Evolutionary conservation across 2,888 invertebrate genomes (phyloP).

Genomic region (Trichacis sp.): DNA sequence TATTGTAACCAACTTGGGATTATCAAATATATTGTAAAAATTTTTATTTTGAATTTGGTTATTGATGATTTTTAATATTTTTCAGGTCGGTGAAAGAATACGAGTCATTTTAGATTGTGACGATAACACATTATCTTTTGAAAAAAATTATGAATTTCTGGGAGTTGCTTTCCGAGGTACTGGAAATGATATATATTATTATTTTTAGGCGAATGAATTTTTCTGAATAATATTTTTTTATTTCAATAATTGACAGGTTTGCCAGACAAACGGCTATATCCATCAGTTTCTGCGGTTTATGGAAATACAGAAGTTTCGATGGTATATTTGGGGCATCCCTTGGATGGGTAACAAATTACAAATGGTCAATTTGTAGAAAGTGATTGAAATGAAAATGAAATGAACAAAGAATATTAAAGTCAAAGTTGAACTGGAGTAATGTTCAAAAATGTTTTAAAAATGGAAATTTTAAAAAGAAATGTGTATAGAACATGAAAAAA

Average conservation of each 20-base stretch:
- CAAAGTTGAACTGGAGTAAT: too few species aligned
- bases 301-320: slow-evolving; percentile 99
- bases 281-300: slow-evolving; percentile 97
- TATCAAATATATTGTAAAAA: too few species aligned
- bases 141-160: slow-evolving; percentile 97
- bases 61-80: not conserved
- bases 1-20: too few species aligned
- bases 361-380: too few species aligned
- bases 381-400: too few species aligned
- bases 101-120: slow-evolving; percentile 98
- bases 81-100: slow-evolving; percentile 94
- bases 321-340: slow-evolving; percentile 96
- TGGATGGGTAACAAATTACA: slow-evolving; percentile 84
- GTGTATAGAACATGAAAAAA: too few species aligned
- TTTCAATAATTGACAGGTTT: slow-evolving; percentile 75
- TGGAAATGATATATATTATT: too few species aligned
- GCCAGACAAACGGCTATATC: slow-evolving; percentile 92
- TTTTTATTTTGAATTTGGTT: too few species aligned
- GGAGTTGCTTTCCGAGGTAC: slow-evolving; percentile 96
- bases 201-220: too few species aligned
- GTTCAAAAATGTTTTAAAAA: too few species aligned
- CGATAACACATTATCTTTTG: slow-evolving; percentile 95
- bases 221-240: not conserved
- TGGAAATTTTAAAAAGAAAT: too few species aligned
- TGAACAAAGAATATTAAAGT: too few species aligned